Evolutionary conservation across 2,113 vertebrate species (phyloP), one percentile per base, ranked within the genome.

Genomic region (Pipa parva): DNA sequence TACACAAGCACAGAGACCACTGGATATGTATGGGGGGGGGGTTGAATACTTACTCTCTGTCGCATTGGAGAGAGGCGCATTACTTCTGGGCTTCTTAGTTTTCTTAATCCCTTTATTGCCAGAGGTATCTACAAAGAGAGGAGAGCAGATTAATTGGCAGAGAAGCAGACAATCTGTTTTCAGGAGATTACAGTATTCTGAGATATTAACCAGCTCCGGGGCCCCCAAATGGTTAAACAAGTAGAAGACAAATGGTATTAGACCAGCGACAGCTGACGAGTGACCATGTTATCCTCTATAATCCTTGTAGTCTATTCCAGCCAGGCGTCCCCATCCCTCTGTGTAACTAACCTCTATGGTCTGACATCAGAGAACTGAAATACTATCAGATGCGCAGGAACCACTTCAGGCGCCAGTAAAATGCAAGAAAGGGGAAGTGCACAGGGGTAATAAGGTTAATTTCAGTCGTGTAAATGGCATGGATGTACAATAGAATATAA

Each of bases 41-140:
- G 7, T 33, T n/a, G n/a, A n/a, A n/a, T 48, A 52, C 65, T 69
- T 69, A 69, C 65, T 39, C 20, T 69, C 65, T 6, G 31, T 20
- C 3, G 25, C 37, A 45, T 7, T 37, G 29, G n/a, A 31, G 7
- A 33, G 31, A 1, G 13, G 22, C 17, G 56, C 11, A 10, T 50
- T 69, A 21, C 55, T 69, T 42, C 58, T 49, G 1, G 65, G 57
- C 13, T 69, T 69, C 57, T 69, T 69, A 3, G 11, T 69, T 22
- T 69, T 69, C 11, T 24, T 69, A 13, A 69, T 60, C 7, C 31
- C 56, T 3, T 58, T 69, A 15, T 59, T 60, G 18, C 45, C 65
- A 5, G 65, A 69, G n/a, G 65, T 69, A 37, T 69, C 65, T 69
- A n/a, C 25, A 60, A n/a, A 69, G 1, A 59, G 1, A 49, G 17